A percentile compares a stretch with the other conserved stretches of the same genome.
phyloP scores from a whole-genome alignment of 2,797 vertebrate genomes.

The Tinamus major region DNA sequence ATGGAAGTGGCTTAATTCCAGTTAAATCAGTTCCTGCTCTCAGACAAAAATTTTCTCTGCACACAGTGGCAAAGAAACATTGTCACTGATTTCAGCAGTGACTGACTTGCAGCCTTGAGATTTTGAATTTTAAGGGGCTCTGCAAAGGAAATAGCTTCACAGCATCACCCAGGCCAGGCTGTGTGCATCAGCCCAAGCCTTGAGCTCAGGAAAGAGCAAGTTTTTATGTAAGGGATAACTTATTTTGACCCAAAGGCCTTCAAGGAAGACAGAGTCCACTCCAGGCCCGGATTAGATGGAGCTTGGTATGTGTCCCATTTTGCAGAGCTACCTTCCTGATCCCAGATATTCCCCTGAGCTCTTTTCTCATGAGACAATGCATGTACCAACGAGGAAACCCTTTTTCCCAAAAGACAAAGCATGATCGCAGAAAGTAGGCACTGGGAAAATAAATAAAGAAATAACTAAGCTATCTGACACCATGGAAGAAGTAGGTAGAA shows the following conservation, averaged over 20 bases:
- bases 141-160: background rate
- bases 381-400: background rate
- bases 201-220: background rate
- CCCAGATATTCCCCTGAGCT: background rate
- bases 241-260: fast-evolving
- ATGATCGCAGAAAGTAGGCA: background rate
- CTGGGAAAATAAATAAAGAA: too few species aligned
- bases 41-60: background rate
- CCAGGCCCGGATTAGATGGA: fast-evolving
- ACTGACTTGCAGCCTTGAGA: background rate
- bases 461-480: too few species aligned
- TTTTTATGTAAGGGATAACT: background rate
- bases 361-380: background rate
- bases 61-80: fast-evolving
- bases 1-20: background rate
- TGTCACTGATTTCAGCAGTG: background rate
- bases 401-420: background rate
- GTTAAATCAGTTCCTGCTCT: background rate
- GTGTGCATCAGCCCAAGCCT: fast-evolving
- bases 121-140: background rate
- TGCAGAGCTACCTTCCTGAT: background rate
- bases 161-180: background rate
- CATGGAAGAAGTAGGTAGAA: background rate
- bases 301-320: background rate
- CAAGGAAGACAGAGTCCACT: background rate